Evolutionary conservation across 2,797 vertebrate genomes (phyloP), one percentile per base, ranked within the genome.

Genomic region (Fistularia commersonii): DNA sequence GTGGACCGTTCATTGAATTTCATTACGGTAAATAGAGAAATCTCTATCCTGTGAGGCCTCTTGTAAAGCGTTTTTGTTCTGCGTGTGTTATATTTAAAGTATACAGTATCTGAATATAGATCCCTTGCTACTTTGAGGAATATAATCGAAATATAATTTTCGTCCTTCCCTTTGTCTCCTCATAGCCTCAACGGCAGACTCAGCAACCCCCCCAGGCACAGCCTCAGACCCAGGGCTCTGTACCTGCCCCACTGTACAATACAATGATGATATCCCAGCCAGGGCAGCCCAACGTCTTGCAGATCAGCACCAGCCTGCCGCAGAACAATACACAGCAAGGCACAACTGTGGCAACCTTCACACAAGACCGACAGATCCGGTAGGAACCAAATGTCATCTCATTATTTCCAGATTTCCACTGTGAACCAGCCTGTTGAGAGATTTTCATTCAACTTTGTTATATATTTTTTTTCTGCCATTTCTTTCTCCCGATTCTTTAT

Each of bases 221-320:
- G 80, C 72, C 92, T 1, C 83, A 82, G 46, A 11, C 70, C 13
- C 89, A 89, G 43, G 72, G 78, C 51, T 78, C 89, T 1, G 76
- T 89, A 8, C 72, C 92, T 0, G 79, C 93, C 48, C 93, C 94
- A 0, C 78, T 97, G 8, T 98, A 96, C 80, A 99, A 96, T 86
- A 95, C 96, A 52, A 97, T 98, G 96, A 95, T 98, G 87, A 97
- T 98, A 66, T 94, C 95, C 15, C 96, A 98, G 84, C 93, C 95
- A 1, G 84, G 92, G 0, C 69, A 92, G 34, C 90, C 92, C 54
- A 96, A 90, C 10, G 89, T 98, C 80, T 90, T 98, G 54, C 96
- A 97, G 78, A 93, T 96, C 74, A 93, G 94, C 67, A 92, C 93
- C 53, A 93, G 87, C 59, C 54, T 95, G 78, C 89, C 93, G 0